Evolutionary conservation across 2,113 vertebrate genomes (phyloP).

Genomic region (Poecilia latipinna): DNA sequence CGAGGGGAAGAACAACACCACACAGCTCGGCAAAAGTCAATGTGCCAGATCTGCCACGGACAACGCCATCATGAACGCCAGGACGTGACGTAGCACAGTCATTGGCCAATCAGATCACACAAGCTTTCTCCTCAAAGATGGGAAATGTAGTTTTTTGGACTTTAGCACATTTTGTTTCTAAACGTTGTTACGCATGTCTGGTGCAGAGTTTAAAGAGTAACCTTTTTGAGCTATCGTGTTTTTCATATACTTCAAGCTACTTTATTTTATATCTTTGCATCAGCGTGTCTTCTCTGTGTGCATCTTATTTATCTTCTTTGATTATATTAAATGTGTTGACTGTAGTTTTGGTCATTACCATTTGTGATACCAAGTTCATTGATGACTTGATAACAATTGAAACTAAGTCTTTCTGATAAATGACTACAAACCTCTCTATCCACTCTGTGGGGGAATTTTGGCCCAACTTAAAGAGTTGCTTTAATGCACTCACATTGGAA

Average conservation of each 20-base stretch:
- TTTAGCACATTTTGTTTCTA: slow-evolving; percentile 22
- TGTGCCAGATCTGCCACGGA: slow-evolving; percentile 42
- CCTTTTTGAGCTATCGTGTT: background rate
- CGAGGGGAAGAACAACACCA: background rate
- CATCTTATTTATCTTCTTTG: too few species aligned
- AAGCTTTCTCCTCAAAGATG: slow-evolving; percentile 15
- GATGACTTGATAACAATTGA: background rate
- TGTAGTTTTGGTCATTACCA: background rate
- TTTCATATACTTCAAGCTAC: background rate
- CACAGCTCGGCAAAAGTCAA: slow-evolving; percentile 45
- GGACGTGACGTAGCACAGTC: slow-evolving; percentile 53
- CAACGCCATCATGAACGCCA: slow-evolving; percentile 62
- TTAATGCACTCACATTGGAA: too few species aligned
- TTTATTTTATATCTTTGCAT: background rate
- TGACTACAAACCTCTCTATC: too few species aligned
- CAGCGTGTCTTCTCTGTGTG: background rate
- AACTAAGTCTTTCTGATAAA: too few species aligned
- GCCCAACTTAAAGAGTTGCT: too few species aligned
- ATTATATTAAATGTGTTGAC: too few species aligned
- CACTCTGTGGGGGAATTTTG: too few species aligned
- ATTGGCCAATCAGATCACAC: slow-evolving; percentile 39
- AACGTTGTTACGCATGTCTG: background rate
- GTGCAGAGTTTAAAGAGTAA: background rate
- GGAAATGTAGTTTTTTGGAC: slow-evolving; percentile 53
- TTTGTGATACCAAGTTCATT: background rate